Base-by-base conservation (phyloP, 2,113 vertebrate genomes). In the Ariopsis seemanni region DNA sequence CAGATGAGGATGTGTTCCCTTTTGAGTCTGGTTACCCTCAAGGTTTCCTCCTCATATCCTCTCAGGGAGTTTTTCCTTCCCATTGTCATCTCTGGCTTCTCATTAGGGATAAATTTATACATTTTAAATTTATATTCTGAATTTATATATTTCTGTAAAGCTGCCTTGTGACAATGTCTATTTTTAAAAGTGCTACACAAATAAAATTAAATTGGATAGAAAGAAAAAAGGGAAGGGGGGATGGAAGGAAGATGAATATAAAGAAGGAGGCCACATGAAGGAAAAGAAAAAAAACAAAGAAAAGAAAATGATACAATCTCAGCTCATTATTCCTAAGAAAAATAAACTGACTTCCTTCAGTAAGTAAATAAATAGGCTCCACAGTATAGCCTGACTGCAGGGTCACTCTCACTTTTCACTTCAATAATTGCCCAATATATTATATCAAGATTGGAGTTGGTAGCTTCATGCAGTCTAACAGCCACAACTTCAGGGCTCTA, bases 381-480 rank as follows among this genome's bases (percentile, higher is more conserved):
- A 50, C 74, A 77, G 22, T 25, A 25, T 1, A 77, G 48, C 74
- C 74, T 77, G 48, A 77, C 25, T 78, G 25, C 75, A 78, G 52
- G 75, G 52, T 55, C 52, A 27, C 75, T 78, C 75, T 78, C 75
- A 77, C 10, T 77, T 77, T 52, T 77, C 48, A 77, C 74, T 52
- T 77, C 74, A 77, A 77, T 77, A 77, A 77, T 77, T 77, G 48
- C 48, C 74, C 48, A 52, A 77, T 77, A 14, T n/a, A 52, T 77
- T 77, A 52, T 52, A 77, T 77, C 42, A 77, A 52, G 74, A 78
- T 27, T 55, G 22, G 12, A n/a, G 25, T 55, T 12, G 15, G 25
- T n/a, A 55, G 50, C 75, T 77, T 77, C 72, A 25, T 52, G 72
- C 22, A 52, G 20, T 52, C 11, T 15, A 78, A 78, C 75, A 78